Evolutionary conservation across 35 echinoderm and acorn worm species (phyloP).

Genomic region (Strongylocentrotus purpuratus): DNA sequence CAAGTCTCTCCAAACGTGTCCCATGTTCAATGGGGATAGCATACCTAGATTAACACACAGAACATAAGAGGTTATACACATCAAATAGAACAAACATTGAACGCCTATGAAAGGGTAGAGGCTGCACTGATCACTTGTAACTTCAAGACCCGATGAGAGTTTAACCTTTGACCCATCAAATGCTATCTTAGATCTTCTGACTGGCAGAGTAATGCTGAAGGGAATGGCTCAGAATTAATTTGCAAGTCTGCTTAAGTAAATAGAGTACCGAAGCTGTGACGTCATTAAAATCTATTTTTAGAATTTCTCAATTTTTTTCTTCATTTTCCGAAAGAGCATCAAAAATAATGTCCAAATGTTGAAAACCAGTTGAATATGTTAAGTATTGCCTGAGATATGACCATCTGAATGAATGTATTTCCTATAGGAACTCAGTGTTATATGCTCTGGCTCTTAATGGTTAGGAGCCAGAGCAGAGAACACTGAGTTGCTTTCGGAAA

Average conservation of each 20-base stretch:
- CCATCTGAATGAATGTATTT: too few species aligned
- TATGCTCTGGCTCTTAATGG: background rate
- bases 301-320: too few species aligned
- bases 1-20: slow-evolving; percentile 87
- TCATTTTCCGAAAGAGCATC: too few species aligned
- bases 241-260: background rate
- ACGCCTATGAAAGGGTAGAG: background rate
- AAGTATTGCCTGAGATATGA: too few species aligned
- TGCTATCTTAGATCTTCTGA: background rate
- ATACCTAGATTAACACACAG: slow-evolving; percentile 76
- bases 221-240: background rate
- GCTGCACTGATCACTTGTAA: background rate
- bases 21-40: slow-evolving; percentile 95
- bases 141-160: background rate
- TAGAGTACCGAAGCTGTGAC: too few species aligned
- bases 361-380: too few species aligned
- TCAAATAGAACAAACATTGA: background rate
- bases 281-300: too few species aligned
- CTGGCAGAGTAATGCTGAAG: background rate
- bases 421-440: too few species aligned
- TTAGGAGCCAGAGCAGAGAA: too few species aligned
- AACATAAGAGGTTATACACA: slow-evolving; percentile 25
- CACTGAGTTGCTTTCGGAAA: too few species aligned
- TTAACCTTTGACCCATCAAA: background rate
- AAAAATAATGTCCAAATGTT: too few species aligned